Conservation (phyloP, 2,888 invertebrate genomes). For the Brachypalpus laphriformis region DNA sequence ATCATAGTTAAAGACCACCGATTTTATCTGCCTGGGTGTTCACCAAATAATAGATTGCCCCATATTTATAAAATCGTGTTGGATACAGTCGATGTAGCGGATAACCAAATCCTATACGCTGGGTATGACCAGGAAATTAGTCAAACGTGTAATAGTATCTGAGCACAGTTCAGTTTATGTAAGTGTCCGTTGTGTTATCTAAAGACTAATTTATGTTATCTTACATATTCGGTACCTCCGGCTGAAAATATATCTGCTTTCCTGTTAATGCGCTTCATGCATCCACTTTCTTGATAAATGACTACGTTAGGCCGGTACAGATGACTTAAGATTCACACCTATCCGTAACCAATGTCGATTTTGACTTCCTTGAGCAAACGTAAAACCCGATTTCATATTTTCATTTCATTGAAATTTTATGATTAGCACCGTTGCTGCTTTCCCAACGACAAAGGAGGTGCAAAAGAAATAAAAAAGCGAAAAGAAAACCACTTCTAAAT, state of each 20-base stretch:
- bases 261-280: neutral
- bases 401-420: slow-evolving; percentile 19
- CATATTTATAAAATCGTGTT: neutral
- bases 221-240: neutral
- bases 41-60: neutral
- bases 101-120: neutral
- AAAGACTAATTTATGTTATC: neutral
- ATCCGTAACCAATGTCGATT: neutral
- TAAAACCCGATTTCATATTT: slow-evolving; percentile 34
- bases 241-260: neutral
- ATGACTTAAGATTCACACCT: neutral
- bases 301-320: neutral
- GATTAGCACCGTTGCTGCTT: neutral
- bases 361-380: slow-evolving; percentile 7
- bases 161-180: neutral
- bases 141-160: neutral
- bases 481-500: slow-evolving; percentile 20
- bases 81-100: neutral
- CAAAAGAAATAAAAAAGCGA: slow-evolving; percentile 2
- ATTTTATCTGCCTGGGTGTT: neutral
- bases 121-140: neutral
- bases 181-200: neutral
- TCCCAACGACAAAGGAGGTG: neutral
- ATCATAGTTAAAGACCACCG: too few relatives aligned
- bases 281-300: neutral